Base-by-base conservation (phyloP, 2,797 vertebrate genomes). In the Mus minutoides region DNA sequence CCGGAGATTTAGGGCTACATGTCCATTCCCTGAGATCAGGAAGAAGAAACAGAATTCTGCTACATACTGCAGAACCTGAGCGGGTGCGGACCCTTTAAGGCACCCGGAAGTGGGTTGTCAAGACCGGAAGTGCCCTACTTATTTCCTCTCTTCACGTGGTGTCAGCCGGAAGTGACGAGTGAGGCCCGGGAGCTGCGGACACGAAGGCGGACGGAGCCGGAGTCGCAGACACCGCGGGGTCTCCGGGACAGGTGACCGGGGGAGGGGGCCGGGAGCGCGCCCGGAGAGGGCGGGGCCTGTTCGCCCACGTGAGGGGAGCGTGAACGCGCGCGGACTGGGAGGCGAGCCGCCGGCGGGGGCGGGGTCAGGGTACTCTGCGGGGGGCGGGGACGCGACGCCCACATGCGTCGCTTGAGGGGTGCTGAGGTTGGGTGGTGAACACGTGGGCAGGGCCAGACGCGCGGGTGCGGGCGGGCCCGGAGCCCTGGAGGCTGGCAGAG, bases 61-160 rank as follows among this genome's bases (percentile, higher is more conserved):
- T 0, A 1, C 2, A 14, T 26, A 54, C 2, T 3, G 7, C 22
- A 17, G 4, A 17, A 14, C 4, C 9, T 0, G 0, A 1, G 9
- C 17, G 62, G 52, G 16, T 4, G 43, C 84, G 90, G 93, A 49
- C 69, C 95, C 97, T 98, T 98, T 98, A 98, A 98, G 75, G 14
- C 73, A 94, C n/a, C 91, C 96, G 94, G 96, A 97, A 96, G 64
- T 82, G 17, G 40, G 79, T 3, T 6, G 2, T 2, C 7, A 6
- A 34, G 40, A 71, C 92, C 96, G 97, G 97, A 98, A 96, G 64
- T 96, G 90, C n/a, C 62, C 77, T 24, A 86, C 52, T 95, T 83
- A 96, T 91, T 96, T 89, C 97, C 64, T 95, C 60, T 87, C 46
- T 67, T 97, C 97, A 97, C 96, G 96, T 98, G 97, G 92, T 96